Evolutionary conservation across 1,140 invertebrate genomes (phyloP), one percentile per base, ranked within the genome.

Genomic region (Ceratina australensis): DNA sequence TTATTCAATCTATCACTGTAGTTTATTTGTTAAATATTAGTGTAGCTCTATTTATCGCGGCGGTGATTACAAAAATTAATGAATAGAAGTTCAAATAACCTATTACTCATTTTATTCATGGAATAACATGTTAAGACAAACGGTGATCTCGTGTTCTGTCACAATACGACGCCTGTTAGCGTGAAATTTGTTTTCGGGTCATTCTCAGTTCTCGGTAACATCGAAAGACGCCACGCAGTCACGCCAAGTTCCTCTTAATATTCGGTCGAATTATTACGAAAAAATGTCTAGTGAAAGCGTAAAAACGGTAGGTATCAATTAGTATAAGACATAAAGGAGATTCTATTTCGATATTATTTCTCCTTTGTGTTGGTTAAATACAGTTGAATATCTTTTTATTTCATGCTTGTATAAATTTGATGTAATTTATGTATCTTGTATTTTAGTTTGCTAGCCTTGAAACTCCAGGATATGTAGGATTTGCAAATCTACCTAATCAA

Each of bases 401-500:
- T 4, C 8, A 26, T 26, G 54, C 2, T 18, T 10, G 59, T 28
- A 47, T 1, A 10, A 59, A 15, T 60, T 28, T 18, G 3, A 57
- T 52, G 52, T 15, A 60, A 75, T 20, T 49, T 56, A 61, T 63
- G 5, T 42, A 57, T 65, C 50, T 67, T 61, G 7, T 65, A 68
- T 80, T 77, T 47, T 89, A 97, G 96, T 97, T 96, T 93, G 94
- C 95, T 15, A 96, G 95, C 85, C 90, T 96, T 72, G 96, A 97
- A 91, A 96, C 96, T 3, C 96, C 97, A 64, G 96, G 96, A 13
- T 98, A 98, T 93, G 97, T 98, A 60, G 97, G 97, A 15, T 98
- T 98, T 92, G 97, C 97, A n/a, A 98, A 97, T 93, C 89, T 97
- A 71, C 98, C 98, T 0, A 99, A 99, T 92, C 98, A 99, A 93